Evolutionary conservation across 1,140 invertebrate species (phyloP).

Genomic region (Druon quercuslanigerum): DNA sequence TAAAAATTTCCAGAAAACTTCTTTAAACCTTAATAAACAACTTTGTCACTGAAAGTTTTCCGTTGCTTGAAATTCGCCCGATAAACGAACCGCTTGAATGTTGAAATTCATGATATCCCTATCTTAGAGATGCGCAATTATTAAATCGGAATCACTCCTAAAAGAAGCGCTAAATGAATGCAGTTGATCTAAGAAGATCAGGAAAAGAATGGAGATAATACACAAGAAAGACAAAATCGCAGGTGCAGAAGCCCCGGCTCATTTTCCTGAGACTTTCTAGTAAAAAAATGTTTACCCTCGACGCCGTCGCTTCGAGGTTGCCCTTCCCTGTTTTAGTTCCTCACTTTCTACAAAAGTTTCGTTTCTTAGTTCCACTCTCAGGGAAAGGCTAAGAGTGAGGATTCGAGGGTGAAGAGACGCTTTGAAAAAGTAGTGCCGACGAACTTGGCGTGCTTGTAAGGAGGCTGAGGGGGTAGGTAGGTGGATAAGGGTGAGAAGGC

Average conservation of each 20-base stretch:
- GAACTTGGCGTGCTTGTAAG: neutral
- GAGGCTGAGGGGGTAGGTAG: conserved; percentile 35
- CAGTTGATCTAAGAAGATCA: neutral
- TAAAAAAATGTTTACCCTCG: conserved; percentile 1
- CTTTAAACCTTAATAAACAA: too few species aligned
- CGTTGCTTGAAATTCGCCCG: too few species aligned
- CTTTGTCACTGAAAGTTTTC: too few species aligned
- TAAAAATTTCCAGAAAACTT: too few species aligned
- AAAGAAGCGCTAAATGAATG: neutral
- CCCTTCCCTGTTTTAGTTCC: neutral
- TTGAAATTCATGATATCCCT: too few species aligned
- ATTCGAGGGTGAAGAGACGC: neutral
- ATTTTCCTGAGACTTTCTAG: neutral
- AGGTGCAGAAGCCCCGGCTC: neutral
- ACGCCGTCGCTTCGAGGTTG: neutral
- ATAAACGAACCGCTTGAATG: too few species aligned
- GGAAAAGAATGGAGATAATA: neutral
- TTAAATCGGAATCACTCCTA: too few species aligned
- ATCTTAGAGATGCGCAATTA: too few species aligned
- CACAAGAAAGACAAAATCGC: neutral
- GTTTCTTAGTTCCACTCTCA: conserved; percentile 3
- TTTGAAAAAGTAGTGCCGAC: neutral
- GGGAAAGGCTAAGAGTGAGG: neutral
- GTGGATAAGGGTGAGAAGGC: conserved; percentile 47
- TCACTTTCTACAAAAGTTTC: conserved; percentile 13